Evolutionary conservation across 2,888 invertebrate genomes (phyloP).

Genomic region (Eurytoma californica): DNA sequence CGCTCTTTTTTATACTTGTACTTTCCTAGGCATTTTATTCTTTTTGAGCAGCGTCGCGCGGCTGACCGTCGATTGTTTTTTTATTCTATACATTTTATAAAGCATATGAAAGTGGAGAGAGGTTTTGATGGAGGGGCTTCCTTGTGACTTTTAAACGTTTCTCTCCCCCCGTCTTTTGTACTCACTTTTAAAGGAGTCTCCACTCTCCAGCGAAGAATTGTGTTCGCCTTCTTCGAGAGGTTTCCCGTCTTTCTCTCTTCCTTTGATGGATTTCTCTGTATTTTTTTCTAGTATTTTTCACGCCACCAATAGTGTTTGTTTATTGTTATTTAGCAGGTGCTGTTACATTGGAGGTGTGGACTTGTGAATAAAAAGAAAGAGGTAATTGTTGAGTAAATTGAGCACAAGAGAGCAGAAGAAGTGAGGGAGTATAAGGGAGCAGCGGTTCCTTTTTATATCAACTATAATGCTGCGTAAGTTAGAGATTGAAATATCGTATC

Average conservation of each 20-base stretch:
- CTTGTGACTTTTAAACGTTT: slow-evolving; percentile 27
- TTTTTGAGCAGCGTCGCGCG: too few species aligned
- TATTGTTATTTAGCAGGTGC: not conserved
- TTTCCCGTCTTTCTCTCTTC: not conserved
- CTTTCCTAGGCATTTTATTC: too few species aligned
- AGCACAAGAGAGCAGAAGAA: too few species aligned
- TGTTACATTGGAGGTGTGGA: not conserved
- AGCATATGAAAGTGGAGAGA: not conserved
- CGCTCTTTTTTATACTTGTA: too few species aligned
- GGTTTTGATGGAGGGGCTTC: not conserved
- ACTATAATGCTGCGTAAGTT: too few species aligned
- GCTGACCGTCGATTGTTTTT: too few species aligned
- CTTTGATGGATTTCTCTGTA: not conserved
- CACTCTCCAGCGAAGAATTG: slow-evolving; percentile 15
- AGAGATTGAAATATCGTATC: too few species aligned
- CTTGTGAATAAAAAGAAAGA: too few species aligned
- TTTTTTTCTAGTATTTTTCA: not conserved
- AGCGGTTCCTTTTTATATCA: too few species aligned
- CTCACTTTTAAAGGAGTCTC: slow-evolving; percentile 22
- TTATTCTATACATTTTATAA: not conserved
- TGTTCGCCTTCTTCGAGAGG: not conserved
- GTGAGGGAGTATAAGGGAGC: too few species aligned
- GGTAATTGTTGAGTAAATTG: too few species aligned
- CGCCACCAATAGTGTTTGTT: not conserved
- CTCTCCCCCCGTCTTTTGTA: slow-evolving; percentile 8